Conservation (phyloP, 2,113 vertebrate species). For the Apteryx mantelli region DNA sequence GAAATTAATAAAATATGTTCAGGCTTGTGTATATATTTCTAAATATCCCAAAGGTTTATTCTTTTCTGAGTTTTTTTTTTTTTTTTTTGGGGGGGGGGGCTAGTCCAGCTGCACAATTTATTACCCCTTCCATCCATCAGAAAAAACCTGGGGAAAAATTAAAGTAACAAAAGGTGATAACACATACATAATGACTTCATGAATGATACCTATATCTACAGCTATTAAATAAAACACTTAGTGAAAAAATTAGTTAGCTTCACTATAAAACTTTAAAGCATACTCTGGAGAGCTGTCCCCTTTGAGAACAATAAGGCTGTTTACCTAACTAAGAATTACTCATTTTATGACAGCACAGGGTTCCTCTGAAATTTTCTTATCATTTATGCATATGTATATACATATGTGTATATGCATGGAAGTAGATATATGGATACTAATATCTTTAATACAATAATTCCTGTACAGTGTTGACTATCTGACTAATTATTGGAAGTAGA, state of each 20-base stretch:
- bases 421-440: background rate
- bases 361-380: background rate
- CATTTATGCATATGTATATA: background rate
- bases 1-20: background rate
- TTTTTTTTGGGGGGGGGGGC: no score
- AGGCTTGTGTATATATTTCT: background rate
- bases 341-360: fast-evolving
- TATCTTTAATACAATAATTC: background rate
- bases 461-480: background rate
- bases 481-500: background rate
- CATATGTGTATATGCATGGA: background rate
- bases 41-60: background rate
- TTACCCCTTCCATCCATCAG: background rate
- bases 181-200: background rate
- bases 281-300: background rate
- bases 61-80: background rate
- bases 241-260: background rate
- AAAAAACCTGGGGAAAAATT: background rate
- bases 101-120: background rate
- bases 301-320: background rate
- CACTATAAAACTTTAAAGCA: background rate
- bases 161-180: background rate
- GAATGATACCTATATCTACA: background rate
- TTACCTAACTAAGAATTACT: background rate
- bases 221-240: background rate